Evolutionary conservation across 2,113 vertebrate species (phyloP).

Genomic region (Nymphicus hollandicus): DNA sequence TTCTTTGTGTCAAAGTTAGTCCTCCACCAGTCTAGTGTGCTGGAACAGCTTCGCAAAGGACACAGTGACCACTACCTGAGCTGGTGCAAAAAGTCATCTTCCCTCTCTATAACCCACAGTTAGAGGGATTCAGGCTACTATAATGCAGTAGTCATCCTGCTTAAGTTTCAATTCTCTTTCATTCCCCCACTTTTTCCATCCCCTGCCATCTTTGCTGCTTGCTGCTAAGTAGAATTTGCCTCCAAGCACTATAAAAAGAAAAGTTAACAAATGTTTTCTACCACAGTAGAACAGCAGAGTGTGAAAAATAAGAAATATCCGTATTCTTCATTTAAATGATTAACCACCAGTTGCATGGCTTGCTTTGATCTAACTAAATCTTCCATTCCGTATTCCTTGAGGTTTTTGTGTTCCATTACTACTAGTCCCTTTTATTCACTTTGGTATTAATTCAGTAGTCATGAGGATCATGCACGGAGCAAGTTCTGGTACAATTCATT

Average conservation of each 20-base stretch:
- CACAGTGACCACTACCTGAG: neutral
- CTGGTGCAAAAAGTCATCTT: neutral
- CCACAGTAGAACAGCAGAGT: neutral
- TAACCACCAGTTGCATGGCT: neutral
- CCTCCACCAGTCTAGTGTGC: neutral
- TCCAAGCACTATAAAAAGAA: neutral
- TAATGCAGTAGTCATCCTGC: neutral
- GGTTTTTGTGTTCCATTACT: neutral
- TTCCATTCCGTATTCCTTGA: neutral
- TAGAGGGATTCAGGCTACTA: neutral
- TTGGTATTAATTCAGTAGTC: neutral
- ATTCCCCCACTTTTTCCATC: conserved; percentile 6
- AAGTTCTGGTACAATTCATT: neutral
- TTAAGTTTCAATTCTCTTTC: neutral
- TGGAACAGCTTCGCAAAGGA: neutral
- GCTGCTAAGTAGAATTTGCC: conserved; percentile 11
- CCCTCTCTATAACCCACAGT: neutral
- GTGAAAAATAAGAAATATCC: neutral
- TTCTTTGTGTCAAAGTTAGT: neutral
- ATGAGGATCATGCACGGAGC: neutral
- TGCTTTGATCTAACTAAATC: neutral
- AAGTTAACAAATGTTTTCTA: conserved; percentile 2
- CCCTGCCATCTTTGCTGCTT: conserved; percentile 2
- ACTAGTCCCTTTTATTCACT: neutral
- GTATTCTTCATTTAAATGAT: conserved; percentile 2